phyloP scores from a whole-genome alignment of 2,888 invertebrate genomes.

The Lamellibrachia satsuma region DNA sequence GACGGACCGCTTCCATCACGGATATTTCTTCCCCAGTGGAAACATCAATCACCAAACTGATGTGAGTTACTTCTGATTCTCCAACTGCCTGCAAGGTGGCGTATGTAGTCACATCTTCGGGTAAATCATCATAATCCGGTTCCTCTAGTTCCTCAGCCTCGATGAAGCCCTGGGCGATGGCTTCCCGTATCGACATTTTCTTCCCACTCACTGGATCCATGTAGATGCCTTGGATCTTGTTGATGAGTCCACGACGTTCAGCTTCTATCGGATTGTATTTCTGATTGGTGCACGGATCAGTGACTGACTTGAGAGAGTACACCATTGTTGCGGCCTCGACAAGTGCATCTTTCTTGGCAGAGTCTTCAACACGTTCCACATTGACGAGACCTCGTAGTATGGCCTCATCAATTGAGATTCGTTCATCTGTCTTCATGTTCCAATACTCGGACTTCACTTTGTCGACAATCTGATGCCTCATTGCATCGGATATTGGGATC shows the following conservation, averaged over 20 bases:
- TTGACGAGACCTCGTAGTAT: slow-evolving; percentile 80
- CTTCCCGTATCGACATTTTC: slow-evolving; percentile 72
- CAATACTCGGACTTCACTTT: slow-evolving; percentile 70
- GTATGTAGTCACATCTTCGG: slow-evolving; percentile 45
- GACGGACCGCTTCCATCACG: slow-evolving; percentile 90
- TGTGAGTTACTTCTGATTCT: slow-evolving; percentile 34
- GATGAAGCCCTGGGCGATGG: slow-evolving; percentile 41
- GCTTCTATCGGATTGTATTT: slow-evolving; percentile 43
- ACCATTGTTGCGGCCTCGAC: slow-evolving; percentile 41
- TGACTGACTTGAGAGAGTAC: slow-evolving; percentile 41
- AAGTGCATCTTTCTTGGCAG: slow-evolving; percentile 36
- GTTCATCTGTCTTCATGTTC: slow-evolving; percentile 83
- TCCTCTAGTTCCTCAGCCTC: slow-evolving; percentile 42
- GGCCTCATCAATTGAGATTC: slow-evolving; percentile 84
- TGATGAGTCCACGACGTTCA: slow-evolving; percentile 44
- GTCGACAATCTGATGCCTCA: slow-evolving; percentile 88
- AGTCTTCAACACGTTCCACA: slow-evolving; percentile 48
- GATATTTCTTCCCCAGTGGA: slow-evolving; percentile 80
- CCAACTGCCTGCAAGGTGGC: slow-evolving; percentile 43
- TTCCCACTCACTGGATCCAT: slow-evolving; percentile 75
- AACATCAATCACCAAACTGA: slow-evolving; percentile 71
- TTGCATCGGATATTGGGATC: slow-evolving; percentile 79
- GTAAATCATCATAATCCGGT: slow-evolving; percentile 42
- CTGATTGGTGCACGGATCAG: slow-evolving; percentile 39
- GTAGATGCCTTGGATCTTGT: slow-evolving; percentile 67